A percentile compares a stretch with the other conserved stretches of the same genome.
Evolutionary conservation across 2,113 vertebrate species (phyloP).

Genomic region (Poeciliopsis turrubarensis): DNA sequence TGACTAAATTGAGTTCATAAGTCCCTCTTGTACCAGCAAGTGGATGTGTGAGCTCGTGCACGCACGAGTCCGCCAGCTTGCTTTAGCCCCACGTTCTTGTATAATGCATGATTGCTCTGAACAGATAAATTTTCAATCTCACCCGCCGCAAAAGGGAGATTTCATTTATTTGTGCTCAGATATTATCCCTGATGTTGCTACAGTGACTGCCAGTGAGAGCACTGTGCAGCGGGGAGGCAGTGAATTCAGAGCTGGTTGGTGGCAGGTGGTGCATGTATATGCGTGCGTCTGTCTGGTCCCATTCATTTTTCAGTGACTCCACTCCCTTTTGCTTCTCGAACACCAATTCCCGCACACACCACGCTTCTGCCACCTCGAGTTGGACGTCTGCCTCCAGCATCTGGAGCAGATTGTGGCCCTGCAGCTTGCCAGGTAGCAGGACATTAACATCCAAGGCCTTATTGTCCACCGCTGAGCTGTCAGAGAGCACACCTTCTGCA

Average conservation of each 20-base stretch:
- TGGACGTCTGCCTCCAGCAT: slow-evolving; percentile 69
- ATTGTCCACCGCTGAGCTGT: slow-evolving; percentile 74
- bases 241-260: slow-evolving; percentile 34
- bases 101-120: slow-evolving; percentile 66
- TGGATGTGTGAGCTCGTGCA: slow-evolving; percentile 20
- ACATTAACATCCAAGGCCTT: slow-evolving; percentile 71
- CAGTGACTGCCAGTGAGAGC: slow-evolving; percentile 47
- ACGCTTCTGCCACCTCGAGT: slow-evolving; percentile 22
- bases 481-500: slow-evolving; percentile 55
- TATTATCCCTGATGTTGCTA: slow-evolving; percentile 61
- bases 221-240: slow-evolving; percentile 26
- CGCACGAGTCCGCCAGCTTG: slow-evolving; percentile 1
- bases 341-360: slow-evolving; percentile 2
- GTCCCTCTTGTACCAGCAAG: slow-evolving; percentile 39
- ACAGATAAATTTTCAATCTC: slow-evolving; percentile 67
- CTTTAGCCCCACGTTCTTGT: slow-evolving; percentile 33
- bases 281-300: slow-evolving; percentile 25
- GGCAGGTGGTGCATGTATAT: slow-evolving; percentile 41
- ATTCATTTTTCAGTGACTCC: slow-evolving; percentile 60
- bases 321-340: slow-evolving; percentile 36
- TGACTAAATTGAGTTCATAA: slow-evolving; percentile 73
- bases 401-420: slow-evolving; percentile 67
- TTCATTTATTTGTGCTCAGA: slow-evolving; percentile 65
- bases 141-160: slow-evolving; percentile 50
- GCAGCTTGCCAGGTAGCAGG: slow-evolving; percentile 65